Conservation (phyloP, 37 sponge, comb jelly and placozoan genomes). For the Lycopodina hypogea region DNA sequence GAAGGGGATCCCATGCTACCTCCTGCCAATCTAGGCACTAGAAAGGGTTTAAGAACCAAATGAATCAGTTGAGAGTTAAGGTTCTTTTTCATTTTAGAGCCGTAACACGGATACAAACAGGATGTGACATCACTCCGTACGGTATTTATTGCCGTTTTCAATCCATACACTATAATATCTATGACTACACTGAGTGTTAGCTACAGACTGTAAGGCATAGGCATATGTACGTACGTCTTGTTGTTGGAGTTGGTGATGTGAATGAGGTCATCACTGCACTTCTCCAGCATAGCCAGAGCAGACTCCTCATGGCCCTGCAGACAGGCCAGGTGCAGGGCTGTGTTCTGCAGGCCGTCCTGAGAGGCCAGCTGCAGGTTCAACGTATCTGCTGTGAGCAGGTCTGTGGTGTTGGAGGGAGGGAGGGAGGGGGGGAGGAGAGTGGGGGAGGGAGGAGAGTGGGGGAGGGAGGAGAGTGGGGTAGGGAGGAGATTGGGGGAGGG, state of each 20-base stretch:
- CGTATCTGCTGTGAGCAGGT: constrained; percentile 32
- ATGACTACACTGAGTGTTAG: too few relatives aligned
- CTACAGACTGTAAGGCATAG: too few relatives aligned
- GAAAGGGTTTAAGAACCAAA: too few relatives aligned
- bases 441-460: constrained; percentile 5
- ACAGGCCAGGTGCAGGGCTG: constrained; percentile 83
- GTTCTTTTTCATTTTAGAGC: too few relatives aligned
- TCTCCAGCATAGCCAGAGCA: constrained; percentile 65
- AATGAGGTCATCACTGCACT: constrained; percentile 31
- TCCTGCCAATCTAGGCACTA: too few relatives aligned
- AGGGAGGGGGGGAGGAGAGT: constrained; percentile 46
- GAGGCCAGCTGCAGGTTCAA: constrained; percentile 36
- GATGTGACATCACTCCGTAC: too few relatives aligned
- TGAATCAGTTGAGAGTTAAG: too few relatives aligned
- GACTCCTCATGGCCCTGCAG: constrained; percentile 69
- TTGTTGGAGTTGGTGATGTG: constrained; percentile 34
- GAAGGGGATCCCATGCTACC: too few relatives aligned
- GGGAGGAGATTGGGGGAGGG: constrained; percentile 19
- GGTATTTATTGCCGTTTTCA: too few relatives aligned
- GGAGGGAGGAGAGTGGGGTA: constrained; percentile 20
- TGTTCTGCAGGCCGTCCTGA: constrained; percentile 56
- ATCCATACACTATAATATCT: too few relatives aligned
- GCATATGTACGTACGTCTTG: constrained; percentile 40
- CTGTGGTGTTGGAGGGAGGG: constrained; percentile 52
- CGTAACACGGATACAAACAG: too few relatives aligned